Conservation (phyloP, 2,113 vertebrate genomes). For the Crotalus helleri region DNA sequence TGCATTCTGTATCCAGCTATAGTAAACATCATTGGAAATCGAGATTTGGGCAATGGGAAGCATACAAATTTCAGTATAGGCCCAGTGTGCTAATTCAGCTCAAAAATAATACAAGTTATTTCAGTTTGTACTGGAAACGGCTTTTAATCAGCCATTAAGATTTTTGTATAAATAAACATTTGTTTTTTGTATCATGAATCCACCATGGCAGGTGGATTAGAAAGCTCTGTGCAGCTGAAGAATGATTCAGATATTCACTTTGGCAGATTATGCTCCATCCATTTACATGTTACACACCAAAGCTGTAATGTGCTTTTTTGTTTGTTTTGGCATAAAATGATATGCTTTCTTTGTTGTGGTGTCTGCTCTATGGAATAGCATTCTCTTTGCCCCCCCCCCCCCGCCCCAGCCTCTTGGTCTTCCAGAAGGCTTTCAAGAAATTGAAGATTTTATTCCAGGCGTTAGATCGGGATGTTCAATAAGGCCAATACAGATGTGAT, state of each 20-base stretch:
- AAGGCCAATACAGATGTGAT: neutral
- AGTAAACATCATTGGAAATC: conserved; percentile 29
- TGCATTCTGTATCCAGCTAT: neutral
- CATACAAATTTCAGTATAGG: conserved; percentile 16
- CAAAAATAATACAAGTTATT: conserved; percentile 13
- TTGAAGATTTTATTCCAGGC: neutral
- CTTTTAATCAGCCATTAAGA: conserved; percentile 25
- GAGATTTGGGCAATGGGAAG: conserved; percentile 31
- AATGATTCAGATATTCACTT: neutral
- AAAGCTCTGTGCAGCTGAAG: neutral
- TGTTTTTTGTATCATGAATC: neutral
- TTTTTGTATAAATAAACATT: conserved; percentile 19
- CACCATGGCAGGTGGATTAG: neutral
- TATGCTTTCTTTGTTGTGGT: neutral
- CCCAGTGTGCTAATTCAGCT: neutral
- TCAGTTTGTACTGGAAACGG: conserved; percentile 11
- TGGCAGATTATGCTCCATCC: neutral
- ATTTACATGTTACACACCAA: neutral
- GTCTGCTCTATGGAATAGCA: neutral
- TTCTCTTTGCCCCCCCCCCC: neutral
- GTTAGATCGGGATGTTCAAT: neutral
- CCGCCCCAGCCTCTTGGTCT: neutral
- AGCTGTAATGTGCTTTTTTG: neutral
- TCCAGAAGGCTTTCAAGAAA: neutral
- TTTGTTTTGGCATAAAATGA: neutral